phyloP scores from a whole-genome alignment of 2,797 vertebrate genomes.

The Myripristis murdjan region DNA sequence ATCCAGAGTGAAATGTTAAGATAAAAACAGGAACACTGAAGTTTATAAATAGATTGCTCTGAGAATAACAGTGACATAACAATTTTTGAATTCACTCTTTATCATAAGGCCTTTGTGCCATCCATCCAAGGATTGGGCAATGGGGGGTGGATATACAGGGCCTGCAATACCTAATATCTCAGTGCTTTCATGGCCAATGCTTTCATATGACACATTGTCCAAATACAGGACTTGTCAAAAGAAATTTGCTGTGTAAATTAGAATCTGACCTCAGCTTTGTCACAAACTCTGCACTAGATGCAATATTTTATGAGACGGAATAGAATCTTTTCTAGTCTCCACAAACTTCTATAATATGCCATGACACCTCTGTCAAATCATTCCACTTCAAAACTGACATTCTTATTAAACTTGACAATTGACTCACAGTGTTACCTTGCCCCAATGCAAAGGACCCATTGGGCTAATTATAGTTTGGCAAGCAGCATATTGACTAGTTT shows the following conservation, averaged over 20 bases:
- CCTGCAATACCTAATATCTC: background rate
- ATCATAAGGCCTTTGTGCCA: conserved; percentile 2
- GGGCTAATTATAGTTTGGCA: conserved; percentile 78
- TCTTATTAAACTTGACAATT: conserved; percentile 54
- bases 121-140: background rate
- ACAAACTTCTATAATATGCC: conserved; percentile 4
- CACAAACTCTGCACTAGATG: background rate
- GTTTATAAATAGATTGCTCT: conserved; percentile 14
- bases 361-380: conserved; percentile 43
- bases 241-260: no score
- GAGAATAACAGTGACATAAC: background rate
- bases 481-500: conserved; percentile 78
- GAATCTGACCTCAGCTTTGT: background rate
- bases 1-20: no score
- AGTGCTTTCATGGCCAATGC: background rate
- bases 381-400: conserved; percentile 41
- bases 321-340: background rate
- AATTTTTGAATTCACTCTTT: conserved; percentile 10
- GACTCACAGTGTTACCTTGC: conserved; percentile 66
- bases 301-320: background rate
- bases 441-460: conserved; percentile 52
- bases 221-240: background rate
- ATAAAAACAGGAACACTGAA: conserved; percentile 2
- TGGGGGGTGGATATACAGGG: background rate
- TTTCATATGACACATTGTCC: background rate